Base-by-base conservation (phyloP, 2,113 vertebrate genomes). In the Leptobrachium leishanense region DNA sequence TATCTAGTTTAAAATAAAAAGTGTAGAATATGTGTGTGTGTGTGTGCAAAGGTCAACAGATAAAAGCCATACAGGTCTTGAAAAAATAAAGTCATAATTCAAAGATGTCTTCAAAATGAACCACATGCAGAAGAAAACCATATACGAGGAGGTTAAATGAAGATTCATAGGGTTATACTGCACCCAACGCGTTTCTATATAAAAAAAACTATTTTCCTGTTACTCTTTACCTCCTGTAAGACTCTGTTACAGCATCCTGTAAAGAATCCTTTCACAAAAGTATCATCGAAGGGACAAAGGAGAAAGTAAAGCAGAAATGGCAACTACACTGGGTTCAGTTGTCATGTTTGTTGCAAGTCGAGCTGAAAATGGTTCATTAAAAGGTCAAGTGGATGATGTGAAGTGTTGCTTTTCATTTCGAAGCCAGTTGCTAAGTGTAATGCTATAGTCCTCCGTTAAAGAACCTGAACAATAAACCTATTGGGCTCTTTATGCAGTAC, bases 391-490 rank as follows among this genome's bases (percentile, higher is more conserved):
- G 43, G 54, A 59, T 42, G 54, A 70, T 53, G 42, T 40, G 15
- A 70, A 70, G 75, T 70, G 75, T 13, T 62, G 42, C 68, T 77
- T 71, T 77, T 41, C 55, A 70, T 68, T 77, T 71, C 5, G n/a
- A 13, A 71, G 76, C 43, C 43, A 77, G 55, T 63, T 71, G 66
- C 43, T 62, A 63, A 70, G 76, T 63, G 55, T 50, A 77, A 77
- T 11, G 6, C 54, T 71, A 70, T 5, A 71, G 20, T 50, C 8
- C 8, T 4, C 46, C 8, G 46, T 50, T 71, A 20, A 46, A 44
- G 42, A 64, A 64, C 41, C 40, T 20, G 39, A 59, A 68, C 55
- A 40, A 39, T 63, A 4, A 71, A 77, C 12, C 55, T 62, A 41
- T 11, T 50, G 76, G 43, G 68, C 41, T 50, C 2, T 63, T 46